Evolutionary conservation across 2,113 vertebrate genomes (phyloP).

Genomic region (Podarcis cretensis): DNA sequence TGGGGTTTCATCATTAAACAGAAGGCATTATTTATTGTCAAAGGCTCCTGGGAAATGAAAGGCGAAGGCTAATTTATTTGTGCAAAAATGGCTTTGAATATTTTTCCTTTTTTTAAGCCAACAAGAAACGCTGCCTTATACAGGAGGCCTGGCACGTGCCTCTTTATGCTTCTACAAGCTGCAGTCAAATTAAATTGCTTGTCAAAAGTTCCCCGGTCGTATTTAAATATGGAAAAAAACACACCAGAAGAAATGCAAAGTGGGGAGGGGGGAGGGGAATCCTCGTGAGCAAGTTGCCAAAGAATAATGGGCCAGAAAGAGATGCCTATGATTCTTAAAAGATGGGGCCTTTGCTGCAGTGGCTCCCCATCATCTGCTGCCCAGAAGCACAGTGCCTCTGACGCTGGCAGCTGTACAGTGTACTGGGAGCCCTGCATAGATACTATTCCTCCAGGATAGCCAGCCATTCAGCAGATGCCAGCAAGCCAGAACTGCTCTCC

Average conservation of each 20-base stretch:
- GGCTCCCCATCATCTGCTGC: too few relatives aligned
- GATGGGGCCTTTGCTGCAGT: conserved; percentile 4
- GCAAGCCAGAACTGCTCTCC: not conserved
- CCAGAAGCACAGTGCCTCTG: too few relatives aligned
- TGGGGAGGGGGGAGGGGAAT: not conserved
- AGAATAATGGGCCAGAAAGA: conserved; percentile 61
- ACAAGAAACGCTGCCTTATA: conserved; percentile 44
- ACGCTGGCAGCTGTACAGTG: too few relatives aligned
- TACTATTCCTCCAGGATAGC: not conserved
- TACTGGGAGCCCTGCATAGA: not conserved
- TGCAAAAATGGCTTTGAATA: conserved; percentile 44
- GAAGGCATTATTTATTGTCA: conserved; percentile 50
- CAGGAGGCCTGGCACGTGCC: conserved; percentile 32
- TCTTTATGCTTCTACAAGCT: conserved; percentile 44
- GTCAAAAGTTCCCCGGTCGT: conserved; percentile 64
- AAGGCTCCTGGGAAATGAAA: conserved; percentile 33
- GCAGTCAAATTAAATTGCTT: conserved; percentile 61
- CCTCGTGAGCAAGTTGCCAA: conserved; percentile 9
- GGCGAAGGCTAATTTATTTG: conserved; percentile 37
- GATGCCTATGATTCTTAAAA: conserved; percentile 38
- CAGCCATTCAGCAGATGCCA: too few relatives aligned
- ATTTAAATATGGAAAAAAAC: conserved; percentile 34
- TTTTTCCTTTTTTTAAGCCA: conserved; percentile 29
- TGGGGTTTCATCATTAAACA: conserved; percentile 20
- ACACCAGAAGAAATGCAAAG: conserved; percentile 34